Base-by-base conservation (phyloP, 2,888 invertebrate genomes). In the Sabatieria punctata region DNA sequence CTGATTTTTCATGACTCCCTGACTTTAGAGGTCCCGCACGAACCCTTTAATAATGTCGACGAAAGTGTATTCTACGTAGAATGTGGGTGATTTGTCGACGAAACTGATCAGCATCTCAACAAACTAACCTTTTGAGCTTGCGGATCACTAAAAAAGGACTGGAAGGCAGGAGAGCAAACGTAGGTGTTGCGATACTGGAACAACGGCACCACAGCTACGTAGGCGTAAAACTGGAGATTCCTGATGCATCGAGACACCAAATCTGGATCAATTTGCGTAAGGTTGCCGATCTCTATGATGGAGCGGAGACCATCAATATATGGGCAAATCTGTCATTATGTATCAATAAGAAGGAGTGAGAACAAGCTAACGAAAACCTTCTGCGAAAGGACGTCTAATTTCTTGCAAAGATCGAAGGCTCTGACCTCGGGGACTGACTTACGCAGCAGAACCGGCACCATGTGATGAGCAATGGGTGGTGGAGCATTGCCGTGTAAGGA, bases 371-470 rank as follows among this genome's bases (percentile, higher is more conserved):
- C n/a, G n/a, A n/a, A n/a, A 13, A 60, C 57, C 45, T 60, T 62
- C 41, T 62, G 60, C 6, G 60, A 60, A 15, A 62, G 51, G 4
- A 62, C 58, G 49, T 62, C 62, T 58, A 62, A 58, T 42, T 58
- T 57, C 41, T n/a, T n/a, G n/a, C 53, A 51, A 23, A 60, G 51
- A 1, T 55, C 54, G 22, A 11, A 50, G n/a, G 26, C 19, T 30
- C 21, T 21, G 15, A 48, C 33, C 25, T 43, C 51, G 8, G 57
- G 52, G 15, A 52, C 51, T 2, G 57, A 55, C 11, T 41, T 27
- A n/a, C 55, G 46, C 15, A 50, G 47, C 24, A 61, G 55, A 48
- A 61, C 56, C 2, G 61, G 60, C 30, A 61, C 61, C 55, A 57
- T 54, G 45, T 57, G 55, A 18, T 48, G 51, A 24, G 50, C 53